Percentiles rank a stretch among this genome's conserved stretches.
Evolutionary conservation across 2,888 invertebrate genomes (phyloP).

Genomic region (Chaetogeoica ovagalla): DNA sequence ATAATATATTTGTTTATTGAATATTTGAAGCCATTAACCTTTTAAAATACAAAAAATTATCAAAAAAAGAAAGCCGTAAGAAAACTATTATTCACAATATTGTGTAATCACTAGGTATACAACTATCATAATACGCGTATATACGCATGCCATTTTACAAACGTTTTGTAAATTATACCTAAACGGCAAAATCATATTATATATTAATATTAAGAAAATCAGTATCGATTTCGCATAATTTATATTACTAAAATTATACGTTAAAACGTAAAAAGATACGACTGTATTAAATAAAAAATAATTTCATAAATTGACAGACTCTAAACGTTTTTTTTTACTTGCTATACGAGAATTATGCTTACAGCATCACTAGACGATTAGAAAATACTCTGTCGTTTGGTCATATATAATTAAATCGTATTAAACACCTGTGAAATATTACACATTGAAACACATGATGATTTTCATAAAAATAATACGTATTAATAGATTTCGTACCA

Average conservation of each 20-base stretch:
- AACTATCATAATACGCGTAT: background rate
- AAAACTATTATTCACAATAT: conserved; percentile 4
- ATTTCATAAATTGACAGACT: too few species aligned
- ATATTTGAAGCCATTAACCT: background rate
- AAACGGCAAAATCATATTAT: background rate
- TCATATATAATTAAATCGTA: too few species aligned
- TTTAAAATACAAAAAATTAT: background rate
- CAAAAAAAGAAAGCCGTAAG: conserved; percentile 9
- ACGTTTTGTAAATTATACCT: conserved; percentile 7
- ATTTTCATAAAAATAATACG: too few species aligned
- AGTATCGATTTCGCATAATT: background rate
- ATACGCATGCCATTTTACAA: background rate
- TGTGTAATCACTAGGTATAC: background rate
- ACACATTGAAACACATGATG: too few species aligned
- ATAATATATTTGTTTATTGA: background rate
- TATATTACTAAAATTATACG: background rate
- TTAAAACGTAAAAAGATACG: background rate
- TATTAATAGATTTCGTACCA: too few species aligned
- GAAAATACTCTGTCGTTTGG: too few species aligned
- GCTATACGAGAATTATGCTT: too few species aligned
- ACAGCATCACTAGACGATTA: too few species aligned
- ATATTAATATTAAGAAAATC: conserved; percentile 11
- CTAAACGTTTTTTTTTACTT: too few species aligned
- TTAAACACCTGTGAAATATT: too few species aligned
- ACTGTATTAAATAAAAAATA: background rate